phyloP scores from a whole-genome alignment of 2,113 vertebrate genomes.

The Microcebus murinus region DNA sequence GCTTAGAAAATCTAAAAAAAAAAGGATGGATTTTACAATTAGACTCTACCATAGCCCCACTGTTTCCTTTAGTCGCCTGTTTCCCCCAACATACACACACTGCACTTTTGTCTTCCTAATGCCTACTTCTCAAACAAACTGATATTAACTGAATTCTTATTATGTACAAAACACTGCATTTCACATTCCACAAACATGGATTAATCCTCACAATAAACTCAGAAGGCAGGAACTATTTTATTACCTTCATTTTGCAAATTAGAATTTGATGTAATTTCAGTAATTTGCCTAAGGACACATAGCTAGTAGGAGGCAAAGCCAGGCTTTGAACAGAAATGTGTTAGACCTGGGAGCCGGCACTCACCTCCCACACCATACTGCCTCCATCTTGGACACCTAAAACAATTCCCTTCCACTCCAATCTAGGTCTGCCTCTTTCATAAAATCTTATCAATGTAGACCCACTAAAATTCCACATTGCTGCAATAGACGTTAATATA shows the following conservation, averaged over 20 bases:
- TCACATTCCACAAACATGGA: neutral
- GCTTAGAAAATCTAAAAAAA: slow-evolving; percentile 16
- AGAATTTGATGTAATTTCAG: neutral
- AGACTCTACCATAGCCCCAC: neutral
- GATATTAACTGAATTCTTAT: neutral
- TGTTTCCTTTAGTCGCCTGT: neutral
- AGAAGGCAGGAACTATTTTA: neutral
- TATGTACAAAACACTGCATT: neutral
- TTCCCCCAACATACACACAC: neutral
- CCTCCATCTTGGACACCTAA: neutral
- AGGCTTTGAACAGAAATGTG: neutral
- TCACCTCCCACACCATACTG: neutral
- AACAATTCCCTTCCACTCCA: neutral
- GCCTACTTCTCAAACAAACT: neutral
- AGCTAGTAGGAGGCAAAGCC: neutral
- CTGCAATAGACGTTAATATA: neutral
- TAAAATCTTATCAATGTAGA: slow-evolving; percentile 17
- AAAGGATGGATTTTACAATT: slow-evolving; percentile 11
- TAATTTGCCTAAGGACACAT: neutral
- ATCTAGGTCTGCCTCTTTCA: neutral
- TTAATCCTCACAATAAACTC: slow-evolving; percentile 2
- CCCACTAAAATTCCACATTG: neutral
- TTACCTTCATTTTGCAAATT: neutral
- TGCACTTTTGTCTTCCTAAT: neutral
- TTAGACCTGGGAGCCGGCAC: neutral